Evolutionary conservation across 92 coral and sea anemone genomes (phyloP).

Genomic region (Epizoanthus fatuus): DNA sequence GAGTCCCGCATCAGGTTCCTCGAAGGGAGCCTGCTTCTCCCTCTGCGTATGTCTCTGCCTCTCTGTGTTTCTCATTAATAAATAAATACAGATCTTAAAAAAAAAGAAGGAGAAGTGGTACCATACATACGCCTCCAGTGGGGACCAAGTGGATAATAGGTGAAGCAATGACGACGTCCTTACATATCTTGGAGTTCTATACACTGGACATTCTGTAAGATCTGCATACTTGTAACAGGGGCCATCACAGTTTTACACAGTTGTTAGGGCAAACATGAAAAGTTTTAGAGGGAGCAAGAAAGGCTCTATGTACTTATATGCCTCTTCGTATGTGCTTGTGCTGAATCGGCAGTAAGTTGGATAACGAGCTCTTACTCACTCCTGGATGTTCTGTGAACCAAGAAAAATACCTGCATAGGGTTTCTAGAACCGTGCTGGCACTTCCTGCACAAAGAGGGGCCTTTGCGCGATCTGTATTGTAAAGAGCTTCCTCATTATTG

Average conservation of each 20-base stretch:
- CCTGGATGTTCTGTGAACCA: conserved; percentile 66
- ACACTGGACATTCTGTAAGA: conserved; percentile 4
- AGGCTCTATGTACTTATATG: conserved; percentile 41
- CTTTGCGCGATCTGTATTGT: conserved; percentile 38
- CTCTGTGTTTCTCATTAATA: too few relatives aligned
- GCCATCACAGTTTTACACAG: conserved; percentile 4
- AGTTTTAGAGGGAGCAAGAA: conserved; percentile 42
- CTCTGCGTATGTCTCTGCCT: too few relatives aligned
- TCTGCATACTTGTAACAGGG: conserved; percentile 33
- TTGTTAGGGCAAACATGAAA: conserved; percentile 30
- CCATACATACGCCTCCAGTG: conserved; percentile 54
- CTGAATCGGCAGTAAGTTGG: conserved; percentile 28
- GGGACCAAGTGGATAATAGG: conserved; percentile 54
- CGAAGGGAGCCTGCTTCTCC: too few relatives aligned
- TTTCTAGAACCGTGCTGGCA: conserved; percentile 50
- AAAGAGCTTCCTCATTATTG: conserved; percentile 27
- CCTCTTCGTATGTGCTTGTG: conserved; percentile 44
- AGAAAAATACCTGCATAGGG: conserved; percentile 37
- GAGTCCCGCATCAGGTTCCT: too few relatives aligned
- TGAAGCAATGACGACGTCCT: conserved; percentile 17
- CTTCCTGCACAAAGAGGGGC: conserved; percentile 32
- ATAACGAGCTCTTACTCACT: conserved; percentile 52
- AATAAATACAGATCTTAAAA: too few relatives aligned
- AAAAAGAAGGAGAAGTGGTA: neutral
- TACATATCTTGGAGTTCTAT: conserved; percentile 37